Conservation (phyloP, 2,888 invertebrate species). For the Odontomyia ornata region DNA sequence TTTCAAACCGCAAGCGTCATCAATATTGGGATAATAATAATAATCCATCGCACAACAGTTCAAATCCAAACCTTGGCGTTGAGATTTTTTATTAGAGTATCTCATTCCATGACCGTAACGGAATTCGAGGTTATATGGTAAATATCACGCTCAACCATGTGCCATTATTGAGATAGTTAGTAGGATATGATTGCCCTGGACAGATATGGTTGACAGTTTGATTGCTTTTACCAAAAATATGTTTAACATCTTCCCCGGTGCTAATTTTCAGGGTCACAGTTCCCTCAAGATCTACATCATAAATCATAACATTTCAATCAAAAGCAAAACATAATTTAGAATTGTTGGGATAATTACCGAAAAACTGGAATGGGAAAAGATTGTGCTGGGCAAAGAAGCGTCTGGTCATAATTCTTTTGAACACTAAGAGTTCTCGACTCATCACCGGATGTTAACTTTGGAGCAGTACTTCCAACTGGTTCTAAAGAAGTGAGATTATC, state of each 20-base stretch:
- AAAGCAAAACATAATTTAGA: too few relatives aligned
- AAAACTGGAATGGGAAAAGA: constrained; percentile 76
- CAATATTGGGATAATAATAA: too few relatives aligned
- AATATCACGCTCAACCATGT: too few relatives aligned
- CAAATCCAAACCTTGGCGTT: too few relatives aligned
- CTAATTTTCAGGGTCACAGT: constrained; percentile 74
- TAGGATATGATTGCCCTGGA: constrained; percentile 75
- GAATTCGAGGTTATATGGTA: too few relatives aligned
- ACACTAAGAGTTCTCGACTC: constrained; percentile 59
- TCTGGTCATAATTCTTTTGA: constrained; percentile 64
- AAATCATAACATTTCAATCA: too few relatives aligned
- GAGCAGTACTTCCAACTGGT: constrained; percentile 70
- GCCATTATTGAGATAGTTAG: too few relatives aligned
- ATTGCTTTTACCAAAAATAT: constrained; percentile 65
- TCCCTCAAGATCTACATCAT: constrained; percentile 65
- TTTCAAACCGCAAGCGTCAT: too few relatives aligned
- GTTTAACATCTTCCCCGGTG: constrained; percentile 72
- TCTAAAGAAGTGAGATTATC: constrained; percentile 57
- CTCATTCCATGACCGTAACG: too few relatives aligned
- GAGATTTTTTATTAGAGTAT: too few relatives aligned
- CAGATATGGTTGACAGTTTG: constrained; percentile 73
- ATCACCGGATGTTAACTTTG: constrained; percentile 72
- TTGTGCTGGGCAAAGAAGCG: constrained; percentile 73
- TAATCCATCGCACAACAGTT: too few relatives aligned
- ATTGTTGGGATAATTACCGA: constrained; percentile 68